Evolutionary conservation across 2,888 invertebrate genomes (phyloP), one percentile per base, ranked within the genome.

Genomic region (Atrina japonica): DNA sequence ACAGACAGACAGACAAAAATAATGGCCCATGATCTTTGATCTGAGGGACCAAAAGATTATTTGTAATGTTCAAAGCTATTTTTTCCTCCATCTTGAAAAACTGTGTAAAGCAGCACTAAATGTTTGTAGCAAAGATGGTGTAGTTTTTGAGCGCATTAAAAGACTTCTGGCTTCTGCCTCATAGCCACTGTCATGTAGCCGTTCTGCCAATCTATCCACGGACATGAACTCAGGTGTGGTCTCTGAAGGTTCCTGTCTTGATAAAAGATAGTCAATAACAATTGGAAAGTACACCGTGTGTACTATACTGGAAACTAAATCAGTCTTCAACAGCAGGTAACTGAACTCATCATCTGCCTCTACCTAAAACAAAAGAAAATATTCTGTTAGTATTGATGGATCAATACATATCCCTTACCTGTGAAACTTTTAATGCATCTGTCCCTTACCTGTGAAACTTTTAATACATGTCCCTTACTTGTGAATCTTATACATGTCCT

Each of bases 111-210:
- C 88, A 21, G 86, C 77, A 56, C 83, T 83, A 74, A 89, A 86
- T 3, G 87, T 88, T 52, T 85, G 82, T 5, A 89, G 74, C 58
- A 81, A 21, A 5, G 85, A 78, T 71, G 86, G 88, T 23, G 83
- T 78, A 14, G 87, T 80, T 64, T 80, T 80, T n/a, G 83, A 79
- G 64, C 83, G 83, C 50, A 85, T 66, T 45, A 85, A 61, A 35
- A 89, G 76, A 29, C 85, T 81, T 3, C 86, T 88, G 11, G 88
- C 88, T 71, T 89, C 88, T 16, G 84, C 84, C 43, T 78, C 75
- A 68, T 78, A 81, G 18, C 87, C 87, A 16, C 71, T 75, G 41
- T 80, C 84, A 56, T 68, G 66, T 9, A 89, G 75, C 75, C 87
- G 80, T 49, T 80, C 76, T 59, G 84, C 84, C 35, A 88, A 75